Percentiles rank a stretch among this genome's conserved stretches.
Evolutionary conservation across 30 jellyfish, hydroid and myxozoan species (phyloP).

Genomic region (Aurelia aurita): DNA sequence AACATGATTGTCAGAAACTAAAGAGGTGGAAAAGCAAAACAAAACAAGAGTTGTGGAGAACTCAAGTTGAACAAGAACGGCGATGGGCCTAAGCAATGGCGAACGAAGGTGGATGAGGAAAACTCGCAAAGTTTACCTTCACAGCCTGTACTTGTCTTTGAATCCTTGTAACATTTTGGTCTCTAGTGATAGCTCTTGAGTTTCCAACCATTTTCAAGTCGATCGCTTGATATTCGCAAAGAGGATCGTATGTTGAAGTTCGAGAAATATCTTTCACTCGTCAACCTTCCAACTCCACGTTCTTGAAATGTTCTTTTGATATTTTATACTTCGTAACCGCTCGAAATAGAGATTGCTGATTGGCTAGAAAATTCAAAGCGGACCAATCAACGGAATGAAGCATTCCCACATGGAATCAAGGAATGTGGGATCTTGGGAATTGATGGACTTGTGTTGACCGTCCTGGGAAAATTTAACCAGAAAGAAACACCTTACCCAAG

Average conservation of each 20-base stretch:
- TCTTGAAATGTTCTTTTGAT: conserved; percentile 37
- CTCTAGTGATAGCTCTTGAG: conserved; percentile 12
- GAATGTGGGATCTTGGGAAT: too few relatives aligned
- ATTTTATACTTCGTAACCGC: conserved; percentile 70
- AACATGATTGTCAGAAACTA: too few relatives aligned
- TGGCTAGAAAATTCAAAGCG: conserved; percentile 31
- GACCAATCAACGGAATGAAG: conserved; percentile 43
- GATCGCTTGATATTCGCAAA: background rate
- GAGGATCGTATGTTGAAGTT: background rate
- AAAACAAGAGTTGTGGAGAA: too few relatives aligned
- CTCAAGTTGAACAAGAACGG: too few relatives aligned
- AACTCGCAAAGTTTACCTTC: background rate
- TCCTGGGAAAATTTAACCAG: too few relatives aligned
- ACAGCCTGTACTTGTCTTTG: background rate
- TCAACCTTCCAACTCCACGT: background rate
- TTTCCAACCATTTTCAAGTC: conserved; percentile 35
- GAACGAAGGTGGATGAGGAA: background rate
- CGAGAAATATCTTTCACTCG: background rate
- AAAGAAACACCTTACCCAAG: too few relatives aligned
- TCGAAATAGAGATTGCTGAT: background rate
- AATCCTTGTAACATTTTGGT: background rate
- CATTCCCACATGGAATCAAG: too few relatives aligned
- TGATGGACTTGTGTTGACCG: too few relatives aligned
- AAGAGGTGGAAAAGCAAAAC: too few relatives aligned
- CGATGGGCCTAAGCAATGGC: background rate